Conservation (phyloP, 2,888 invertebrate genomes). For the Mythimna ferrago region DNA sequence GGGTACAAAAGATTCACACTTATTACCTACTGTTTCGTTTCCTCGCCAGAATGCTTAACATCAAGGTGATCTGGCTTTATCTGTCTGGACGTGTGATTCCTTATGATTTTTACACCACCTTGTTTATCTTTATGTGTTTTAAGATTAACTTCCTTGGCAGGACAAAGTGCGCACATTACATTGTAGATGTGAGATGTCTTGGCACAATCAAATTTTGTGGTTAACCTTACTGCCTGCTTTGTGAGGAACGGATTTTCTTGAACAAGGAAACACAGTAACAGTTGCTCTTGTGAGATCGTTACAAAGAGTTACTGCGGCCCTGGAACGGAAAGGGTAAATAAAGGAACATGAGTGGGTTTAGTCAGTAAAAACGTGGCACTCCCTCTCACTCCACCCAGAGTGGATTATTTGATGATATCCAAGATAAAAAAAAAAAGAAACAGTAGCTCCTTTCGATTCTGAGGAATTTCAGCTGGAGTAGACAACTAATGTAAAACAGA, state of each 20-base stretch:
- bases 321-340: no score
- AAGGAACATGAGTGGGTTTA: no score
- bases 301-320: no score
- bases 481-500: neutral
- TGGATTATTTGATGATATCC: no score
- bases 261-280: no score
- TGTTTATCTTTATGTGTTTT: conserved; percentile 41
- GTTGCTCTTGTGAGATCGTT: no score
- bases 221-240: neutral
- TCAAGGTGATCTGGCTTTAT: conserved; percentile 60
- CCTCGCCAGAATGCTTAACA: conserved; percentile 52
- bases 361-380: no score
- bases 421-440: no score
- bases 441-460: neutral
- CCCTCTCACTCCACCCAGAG: no score
- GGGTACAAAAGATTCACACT: conserved; percentile 47
- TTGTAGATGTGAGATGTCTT: conserved; percentile 12
- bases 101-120: conserved; percentile 45
- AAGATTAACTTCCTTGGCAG: conserved; percentile 41
- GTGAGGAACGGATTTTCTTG: neutral
- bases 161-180: conserved; percentile 24
- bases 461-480: neutral
- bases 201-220: conserved; percentile 3
- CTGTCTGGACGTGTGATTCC: conserved; percentile 48
- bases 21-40: conserved; percentile 33